Base-by-base conservation (phyloP, 2,113 vertebrate genomes). In the Perognathus longimembris region DNA sequence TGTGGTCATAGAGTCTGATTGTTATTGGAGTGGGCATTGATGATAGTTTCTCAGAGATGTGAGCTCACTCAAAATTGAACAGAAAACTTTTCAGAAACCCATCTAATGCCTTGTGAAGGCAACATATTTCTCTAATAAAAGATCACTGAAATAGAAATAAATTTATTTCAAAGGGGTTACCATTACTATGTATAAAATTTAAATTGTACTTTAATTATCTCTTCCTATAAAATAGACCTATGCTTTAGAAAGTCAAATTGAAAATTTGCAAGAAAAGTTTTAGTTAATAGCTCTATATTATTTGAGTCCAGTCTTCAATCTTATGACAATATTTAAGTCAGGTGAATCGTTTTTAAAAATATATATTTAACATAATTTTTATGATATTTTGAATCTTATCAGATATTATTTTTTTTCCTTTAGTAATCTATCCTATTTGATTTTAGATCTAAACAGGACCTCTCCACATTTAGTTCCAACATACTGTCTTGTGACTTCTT, bases 171-270 rank as follows among this genome's bases (percentile, higher is more conserved):
- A 54, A 54, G 4, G 14, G 15, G 50, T 54, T 54, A 15, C 17
- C 14, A 18, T 54, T 18, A 54, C 15, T 54, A 18, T 54, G 50
- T 15, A 54, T 54, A 15, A 14, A 54, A 54, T 54, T 54, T 18
- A 45, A 54, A 54, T 54, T 54, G 17, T 54, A 54, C 12, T 54
- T 86, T 12, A 79, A 93, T 54, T 3, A 59, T 42, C 50, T 67
- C 30, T 90, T 61, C 38, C 26, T 71, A 34, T n/a, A 82, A 74
- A 74, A 77, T 61, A 26, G 15, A 54, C 50, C 50, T 45, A 34
- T 54, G 40, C 4, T 69, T 91, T 67, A 95, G n/a, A 94, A 57
- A 64, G 54, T 67, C 22, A 80, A 28, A n/a, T 61, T 32, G 34
- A 38, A 63, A 80, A 15, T 15, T 26, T 36, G 57, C 28, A 40